Evolutionary conservation across 2,113 vertebrate genomes (phyloP), one percentile per base, ranked within the genome.

Genomic region (Labeo catla): DNA sequence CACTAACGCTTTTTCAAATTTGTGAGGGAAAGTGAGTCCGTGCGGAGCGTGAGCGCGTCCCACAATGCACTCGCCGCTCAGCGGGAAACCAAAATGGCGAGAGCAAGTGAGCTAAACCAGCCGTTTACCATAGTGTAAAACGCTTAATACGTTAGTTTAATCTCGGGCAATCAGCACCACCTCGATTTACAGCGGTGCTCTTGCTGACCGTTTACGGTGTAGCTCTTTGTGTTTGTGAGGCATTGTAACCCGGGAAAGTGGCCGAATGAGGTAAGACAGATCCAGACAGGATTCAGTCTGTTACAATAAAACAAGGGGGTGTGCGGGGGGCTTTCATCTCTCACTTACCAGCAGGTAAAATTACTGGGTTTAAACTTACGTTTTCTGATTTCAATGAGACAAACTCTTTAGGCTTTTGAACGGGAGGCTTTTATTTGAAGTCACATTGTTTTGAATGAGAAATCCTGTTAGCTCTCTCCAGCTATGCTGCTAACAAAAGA

Each of bases 81-180:
- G 96, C 96, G 96, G 96, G 96, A 97, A 97, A 97, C 95, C 94
- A 97, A 97, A 97, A 97, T 97, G 96, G 96, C 96, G 96, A 95
- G 95, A 88, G 93, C 90, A 90, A 88, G 89, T 65, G 88, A 89
- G 88, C 90, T 93, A 94, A 94, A 93, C 87, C 91, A 94, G 4
- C 91, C 92, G 94, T 94, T 94, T 93, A 91, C 93, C 91, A 93
- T 94, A 91, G 93, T 94, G 90, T 94, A 89, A 95, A 76, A 86
- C 39, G 77, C 50, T 23, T 79, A 16, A 45, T 36, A 2, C 86
- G 81, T 63, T 85, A 76, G 77, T 43, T 85, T 65, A 52, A 76
- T 90, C 36, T 88, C 36, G 1, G 4, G 11, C 36, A 59, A n/a
- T 36, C 49, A 57, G 52, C 5, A 83, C 10, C 15, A 57, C 16